Conservation (phyloP, 2,888 invertebrate genomes). For the Mantis religiosa region DNA sequence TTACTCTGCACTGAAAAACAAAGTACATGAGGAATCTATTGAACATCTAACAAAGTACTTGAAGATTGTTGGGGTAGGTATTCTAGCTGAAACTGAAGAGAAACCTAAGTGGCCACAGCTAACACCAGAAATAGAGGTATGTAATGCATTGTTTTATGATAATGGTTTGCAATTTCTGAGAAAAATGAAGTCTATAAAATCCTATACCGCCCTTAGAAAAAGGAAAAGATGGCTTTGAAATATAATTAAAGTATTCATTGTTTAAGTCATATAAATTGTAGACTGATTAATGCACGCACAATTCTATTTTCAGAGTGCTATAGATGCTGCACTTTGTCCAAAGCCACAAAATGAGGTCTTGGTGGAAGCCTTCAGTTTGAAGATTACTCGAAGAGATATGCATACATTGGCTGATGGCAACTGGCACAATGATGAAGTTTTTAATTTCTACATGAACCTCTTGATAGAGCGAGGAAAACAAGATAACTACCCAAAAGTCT, state of each 20-base stretch:
- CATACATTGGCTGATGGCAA: constrained; percentile 74
- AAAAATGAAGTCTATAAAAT: no score
- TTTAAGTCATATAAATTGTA: background rate
- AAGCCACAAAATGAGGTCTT: constrained; percentile 63
- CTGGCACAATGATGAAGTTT: constrained; percentile 94
- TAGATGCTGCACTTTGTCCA: constrained; percentile 55
- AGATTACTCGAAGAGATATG: constrained; percentile 73
- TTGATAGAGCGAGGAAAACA: constrained; percentile 71
- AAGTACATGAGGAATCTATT: constrained; percentile 40
- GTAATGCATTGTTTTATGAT: no score
- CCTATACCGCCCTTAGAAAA: no score
- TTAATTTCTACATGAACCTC: constrained; percentile 95
- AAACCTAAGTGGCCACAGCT: constrained; percentile 56
- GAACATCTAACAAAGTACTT: constrained; percentile 45
- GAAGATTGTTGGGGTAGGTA: constrained; percentile 46
- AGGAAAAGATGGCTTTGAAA: background rate
- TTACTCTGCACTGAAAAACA: constrained; percentile 40
- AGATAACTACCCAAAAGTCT: constrained; percentile 63
- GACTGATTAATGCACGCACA: background rate
- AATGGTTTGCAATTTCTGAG: no score
- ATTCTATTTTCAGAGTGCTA: constrained; percentile 32
- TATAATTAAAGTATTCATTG: background rate
- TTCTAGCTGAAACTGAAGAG: constrained; percentile 51
- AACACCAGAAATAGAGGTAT: constrained; percentile 56
- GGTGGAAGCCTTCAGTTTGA: constrained; percentile 54